phyloP scores from a whole-genome alignment of 1,140 invertebrate species.

The Coptotermes formosanus region DNA sequence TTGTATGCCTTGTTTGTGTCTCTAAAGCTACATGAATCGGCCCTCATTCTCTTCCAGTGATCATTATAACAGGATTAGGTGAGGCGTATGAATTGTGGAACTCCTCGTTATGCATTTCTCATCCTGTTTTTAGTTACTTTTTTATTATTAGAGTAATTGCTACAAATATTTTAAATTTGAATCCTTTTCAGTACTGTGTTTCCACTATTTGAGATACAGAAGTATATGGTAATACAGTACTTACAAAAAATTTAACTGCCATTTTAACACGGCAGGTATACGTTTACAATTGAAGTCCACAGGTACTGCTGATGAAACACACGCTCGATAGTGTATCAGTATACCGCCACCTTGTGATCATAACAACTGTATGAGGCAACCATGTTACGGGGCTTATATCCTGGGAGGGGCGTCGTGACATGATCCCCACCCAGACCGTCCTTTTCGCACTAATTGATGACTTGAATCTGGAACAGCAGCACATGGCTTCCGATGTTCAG shows the following conservation, averaged over 20 bases:
- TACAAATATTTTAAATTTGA: no score
- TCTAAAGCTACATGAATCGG: no score
- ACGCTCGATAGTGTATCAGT: neutral
- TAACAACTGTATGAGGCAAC: neutral
- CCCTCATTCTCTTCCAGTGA: no score
- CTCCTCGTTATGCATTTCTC: no score
- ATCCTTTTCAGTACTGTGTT: no score
- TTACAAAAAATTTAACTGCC: neutral
- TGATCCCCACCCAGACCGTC: neutral
- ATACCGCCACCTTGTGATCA: neutral
- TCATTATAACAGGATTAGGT: no score
- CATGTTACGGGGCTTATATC: neutral
- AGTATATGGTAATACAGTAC: neutral
- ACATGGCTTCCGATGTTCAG: neutral
- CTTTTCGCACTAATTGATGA: neutral
- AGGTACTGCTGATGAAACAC: neutral
- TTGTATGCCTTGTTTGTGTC: no score
- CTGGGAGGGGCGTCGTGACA: neutral
- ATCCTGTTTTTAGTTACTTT: no score
- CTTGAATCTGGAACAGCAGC: neutral
- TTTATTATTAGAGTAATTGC: no score
- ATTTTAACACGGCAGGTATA: neutral
- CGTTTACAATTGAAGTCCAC: neutral
- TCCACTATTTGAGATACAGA: neutral
- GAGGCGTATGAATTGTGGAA: no score